Percentiles rank a stretch among this genome's conserved stretches.
phyloP scores from a whole-genome alignment of 2,113 vertebrate genomes.

The Crotophaga sulcirostris region DNA sequence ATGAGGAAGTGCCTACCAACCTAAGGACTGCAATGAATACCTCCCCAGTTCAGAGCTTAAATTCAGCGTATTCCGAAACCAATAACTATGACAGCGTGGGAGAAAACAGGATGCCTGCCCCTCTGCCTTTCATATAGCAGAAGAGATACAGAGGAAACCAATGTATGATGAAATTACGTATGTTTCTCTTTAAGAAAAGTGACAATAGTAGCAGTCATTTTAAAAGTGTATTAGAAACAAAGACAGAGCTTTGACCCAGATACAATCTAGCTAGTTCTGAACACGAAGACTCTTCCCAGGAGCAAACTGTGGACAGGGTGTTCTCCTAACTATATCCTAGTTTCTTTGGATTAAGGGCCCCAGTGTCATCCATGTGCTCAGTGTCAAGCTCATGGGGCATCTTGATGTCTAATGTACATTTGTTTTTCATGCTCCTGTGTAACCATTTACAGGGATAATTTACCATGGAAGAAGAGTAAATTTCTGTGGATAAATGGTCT shows the following conservation, averaged over 20 bases:
- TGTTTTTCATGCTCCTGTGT: neutral
- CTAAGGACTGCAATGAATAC: neutral
- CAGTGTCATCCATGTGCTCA: neutral
- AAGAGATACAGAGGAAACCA: conserved; percentile 14
- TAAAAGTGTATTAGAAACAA: neutral
- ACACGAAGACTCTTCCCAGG: neutral
- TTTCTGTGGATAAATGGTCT: neutral
- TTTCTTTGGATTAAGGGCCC: neutral
- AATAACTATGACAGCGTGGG: neutral
- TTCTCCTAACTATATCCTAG: neutral
- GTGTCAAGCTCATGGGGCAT: neutral
- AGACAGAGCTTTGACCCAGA: neutral
- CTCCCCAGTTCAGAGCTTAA: neutral
- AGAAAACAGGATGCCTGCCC: conserved; percentile 48
- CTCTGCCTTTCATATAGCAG: neutral
- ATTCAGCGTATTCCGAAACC: conserved; percentile 51
- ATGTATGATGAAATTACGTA: neutral
- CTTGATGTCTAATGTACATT: neutral
- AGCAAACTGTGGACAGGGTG: neutral
- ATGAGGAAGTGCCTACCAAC: conserved; percentile 29
- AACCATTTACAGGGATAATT: neutral
- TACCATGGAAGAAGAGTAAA: neutral
- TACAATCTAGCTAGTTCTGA: neutral
- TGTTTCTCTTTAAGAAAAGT: conserved; percentile 19
- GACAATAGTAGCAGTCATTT: neutral